Base-by-base conservation (phyloP, 2,113 vertebrate genomes). In the Xenopus laevis region DNA sequence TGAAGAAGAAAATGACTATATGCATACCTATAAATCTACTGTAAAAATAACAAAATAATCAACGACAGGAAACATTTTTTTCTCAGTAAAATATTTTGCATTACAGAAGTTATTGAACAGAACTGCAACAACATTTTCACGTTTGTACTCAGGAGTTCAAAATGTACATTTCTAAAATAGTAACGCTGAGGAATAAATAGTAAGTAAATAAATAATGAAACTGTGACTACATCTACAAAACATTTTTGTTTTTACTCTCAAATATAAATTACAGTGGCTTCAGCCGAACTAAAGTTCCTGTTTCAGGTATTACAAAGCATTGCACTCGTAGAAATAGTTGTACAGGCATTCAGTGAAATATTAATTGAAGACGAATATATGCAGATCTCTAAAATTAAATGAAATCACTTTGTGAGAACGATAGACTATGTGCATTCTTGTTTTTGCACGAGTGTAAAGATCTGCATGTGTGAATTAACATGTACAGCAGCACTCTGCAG, bases 51-150 rank as follows among this genome's bases (percentile, higher is more conserved):
- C 23, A 27, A 27, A 27, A 27, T 13, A 70, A 57, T 44, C 30
- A 44, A 11, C 58, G 17, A 68, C 66, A 68, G 21, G 52, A 59
- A 70, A 59, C 52, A 40, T n/a, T 7, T 18, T 40, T 40, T 40
- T 40, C 30, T 30, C 21, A 69, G 55, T 53, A 9, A 69, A 55
- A 76, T 58, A 69, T 40, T 55, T 71, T 78, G 55, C 50, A 61
- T 82, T 82, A 82, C 81, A 75, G 52, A 82, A 82, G 68, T 82
- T 55, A 2, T 71, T 65, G 70, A 76, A 86, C 83, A 81, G 78
- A 82, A 79, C 64, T n/a, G 71, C 73, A 53, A 87, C 71, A 72
- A 45, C 76, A 77, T 66, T 79, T 81, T 78, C 71, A 84, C 82
- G 79, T 68, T 55, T 81, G 50, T 71, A 77, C 17, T 74, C 46